These are phyloP conservation scores for Pseudolycoriella hygida DNA, from an alignment of 2,888 invertebrate genomes.

Conservation along the genomic window DNA sequence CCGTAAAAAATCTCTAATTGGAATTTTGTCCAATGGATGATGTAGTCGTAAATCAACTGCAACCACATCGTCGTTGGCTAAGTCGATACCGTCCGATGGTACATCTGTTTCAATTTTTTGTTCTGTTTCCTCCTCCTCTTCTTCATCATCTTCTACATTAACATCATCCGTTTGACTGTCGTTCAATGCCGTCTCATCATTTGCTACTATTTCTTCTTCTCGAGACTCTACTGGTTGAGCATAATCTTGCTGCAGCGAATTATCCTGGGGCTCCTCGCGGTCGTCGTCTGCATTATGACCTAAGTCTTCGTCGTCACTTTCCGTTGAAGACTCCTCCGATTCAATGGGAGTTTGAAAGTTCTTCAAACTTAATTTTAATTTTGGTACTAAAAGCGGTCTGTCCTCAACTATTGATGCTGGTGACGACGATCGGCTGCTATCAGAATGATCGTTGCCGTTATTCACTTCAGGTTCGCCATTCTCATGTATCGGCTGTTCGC, in stretches of 20 bases:
- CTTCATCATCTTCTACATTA: constrained; percentile 17
- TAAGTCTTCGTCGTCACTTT: constrained; percentile 20
- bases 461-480: constrained; percentile 9
- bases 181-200: constrained; percentile 7
- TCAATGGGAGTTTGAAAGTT: constrained; percentile 28
- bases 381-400: constrained; percentile 34
- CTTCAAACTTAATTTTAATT: constrained; percentile 48
- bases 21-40: constrained; percentile 56
- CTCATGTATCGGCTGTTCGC: too few relatives aligned
- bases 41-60: constrained; percentile 54
- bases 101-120: constrained; percentile 18
- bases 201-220: constrained; percentile 2
- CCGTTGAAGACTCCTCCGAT: constrained; percentile 23
- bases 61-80: constrained; percentile 46
- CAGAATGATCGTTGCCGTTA: constrained; percentile 14
- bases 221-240: background rate
- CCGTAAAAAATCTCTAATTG: constrained; percentile 50
- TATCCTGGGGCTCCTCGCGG: constrained; percentile 8
- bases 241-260: too few relatives aligned
- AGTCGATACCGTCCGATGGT: constrained; percentile 26
- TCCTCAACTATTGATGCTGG: background rate
- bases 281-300: constrained; percentile 13
- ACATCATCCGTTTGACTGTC: constrained; percentile 16
- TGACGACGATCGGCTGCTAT: constrained; percentile 5
- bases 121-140: constrained; percentile 12